Conservation (phyloP, 2,888 invertebrate genomes). For the Phalangium opilio region DNA sequence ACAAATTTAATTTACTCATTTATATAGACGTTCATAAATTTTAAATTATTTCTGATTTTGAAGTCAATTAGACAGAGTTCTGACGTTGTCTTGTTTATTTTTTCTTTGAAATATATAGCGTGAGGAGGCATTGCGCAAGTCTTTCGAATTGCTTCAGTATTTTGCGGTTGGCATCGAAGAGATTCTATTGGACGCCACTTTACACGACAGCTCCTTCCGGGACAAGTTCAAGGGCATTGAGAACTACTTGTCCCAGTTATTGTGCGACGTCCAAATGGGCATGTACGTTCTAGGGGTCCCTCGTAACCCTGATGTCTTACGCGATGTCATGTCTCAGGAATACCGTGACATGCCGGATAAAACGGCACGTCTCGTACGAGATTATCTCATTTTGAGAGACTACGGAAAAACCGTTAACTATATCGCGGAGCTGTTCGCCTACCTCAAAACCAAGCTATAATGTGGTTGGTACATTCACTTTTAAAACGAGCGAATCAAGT, state of each 20-base stretch:
- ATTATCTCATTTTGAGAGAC: constrained; percentile 47
- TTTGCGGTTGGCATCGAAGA: constrained; percentile 53
- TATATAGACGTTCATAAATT: no score
- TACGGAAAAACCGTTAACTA: constrained; percentile 46
- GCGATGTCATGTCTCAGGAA: constrained; percentile 29
- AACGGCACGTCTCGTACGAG: constrained; percentile 38
- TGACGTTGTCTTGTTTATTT: not conserved
- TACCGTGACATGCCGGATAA: constrained; percentile 27
- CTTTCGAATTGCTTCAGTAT: constrained; percentile 52
- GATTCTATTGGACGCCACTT: constrained; percentile 43
- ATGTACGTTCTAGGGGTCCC: constrained; percentile 38
- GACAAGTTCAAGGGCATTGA: constrained; percentile 43
- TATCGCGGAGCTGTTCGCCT: constrained; percentile 35
- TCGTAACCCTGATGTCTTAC: constrained; percentile 31
- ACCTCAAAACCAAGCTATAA: not conserved
- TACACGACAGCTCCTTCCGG: constrained; percentile 32
- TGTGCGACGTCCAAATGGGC: constrained; percentile 51
- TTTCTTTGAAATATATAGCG: not conserved
- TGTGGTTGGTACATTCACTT: no score
- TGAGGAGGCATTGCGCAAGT: constrained; percentile 35
- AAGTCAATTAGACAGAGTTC: no score
- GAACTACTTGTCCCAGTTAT: constrained; percentile 42
- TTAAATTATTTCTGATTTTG: no score
- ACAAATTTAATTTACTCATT: no score
- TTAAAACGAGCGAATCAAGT: no score